phyloP scores from a whole-genome alignment of 2,797 vertebrate species.

The Orestias chungarensis region DNA sequence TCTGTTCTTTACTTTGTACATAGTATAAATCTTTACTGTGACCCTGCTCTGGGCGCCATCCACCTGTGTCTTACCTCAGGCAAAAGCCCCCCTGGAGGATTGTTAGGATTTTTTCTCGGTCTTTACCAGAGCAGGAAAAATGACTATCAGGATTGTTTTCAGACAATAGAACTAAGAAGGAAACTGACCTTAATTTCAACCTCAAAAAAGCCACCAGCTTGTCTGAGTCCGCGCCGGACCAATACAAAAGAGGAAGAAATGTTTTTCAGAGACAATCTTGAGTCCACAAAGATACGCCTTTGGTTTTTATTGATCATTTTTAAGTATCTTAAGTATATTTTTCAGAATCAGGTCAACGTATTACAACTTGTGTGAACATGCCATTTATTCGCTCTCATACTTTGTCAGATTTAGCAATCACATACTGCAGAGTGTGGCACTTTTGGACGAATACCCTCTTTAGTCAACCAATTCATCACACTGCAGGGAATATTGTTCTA shows the following conservation, averaged over 20 bases:
- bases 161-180: slow-evolving; percentile 59
- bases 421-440: slow-evolving; percentile 75
- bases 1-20: slow-evolving; percentile 91
- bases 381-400: slow-evolving; percentile 49
- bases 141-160: slow-evolving; percentile 61
- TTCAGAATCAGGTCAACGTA: slow-evolving; percentile 36
- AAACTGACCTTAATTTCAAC: slow-evolving; percentile 44
- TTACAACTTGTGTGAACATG: slow-evolving; percentile 39
- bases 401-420: slow-evolving; percentile 75
- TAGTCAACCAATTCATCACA: slow-evolving; percentile 86
- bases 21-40: slow-evolving; percentile 96
- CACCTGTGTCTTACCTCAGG: slow-evolving; percentile 95
- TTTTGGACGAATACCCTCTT: slow-evolving; percentile 86
- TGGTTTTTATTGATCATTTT: slow-evolving; percentile 20
- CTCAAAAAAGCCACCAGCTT: slow-evolving; percentile 4
- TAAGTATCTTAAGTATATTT: slow-evolving; percentile 37
- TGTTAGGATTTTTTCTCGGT: slow-evolving; percentile 48
- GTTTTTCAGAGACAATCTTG: slow-evolving; percentile 14
- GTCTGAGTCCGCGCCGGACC: not conserved
- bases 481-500: slow-evolving; percentile 85
- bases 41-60: slow-evolving; percentile 91
- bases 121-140: slow-evolving; percentile 56
- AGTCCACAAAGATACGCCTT: not conserved
- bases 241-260: not conserved
- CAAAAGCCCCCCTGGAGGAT: slow-evolving; percentile 82